Evolutionary conservation across 2,113 vertebrate genomes (phyloP).

Genomic region (Anseranas semipalmata): DNA sequence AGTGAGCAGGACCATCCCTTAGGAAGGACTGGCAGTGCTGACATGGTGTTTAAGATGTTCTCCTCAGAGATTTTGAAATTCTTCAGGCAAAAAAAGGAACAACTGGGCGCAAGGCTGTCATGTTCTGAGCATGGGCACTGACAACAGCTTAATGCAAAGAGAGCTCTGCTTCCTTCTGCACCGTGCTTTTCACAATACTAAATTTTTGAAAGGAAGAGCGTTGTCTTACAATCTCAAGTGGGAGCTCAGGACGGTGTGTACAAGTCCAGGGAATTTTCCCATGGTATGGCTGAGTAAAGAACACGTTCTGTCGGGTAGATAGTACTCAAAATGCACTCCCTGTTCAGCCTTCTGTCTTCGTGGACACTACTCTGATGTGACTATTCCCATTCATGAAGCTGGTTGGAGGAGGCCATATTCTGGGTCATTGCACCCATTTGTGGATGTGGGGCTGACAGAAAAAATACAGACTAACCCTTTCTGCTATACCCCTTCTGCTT

Average conservation of each 20-base stretch:
- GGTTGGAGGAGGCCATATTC: neutral
- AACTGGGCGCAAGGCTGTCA: neutral
- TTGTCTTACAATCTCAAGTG: neutral
- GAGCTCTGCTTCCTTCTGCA: neutral
- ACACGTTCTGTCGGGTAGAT: neutral
- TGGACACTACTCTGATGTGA: neutral
- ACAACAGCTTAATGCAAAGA: neutral
- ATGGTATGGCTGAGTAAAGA: neutral
- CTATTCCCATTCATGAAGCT: neutral
- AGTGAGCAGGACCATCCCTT: neutral
- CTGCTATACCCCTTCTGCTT: neutral
- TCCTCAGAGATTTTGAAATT: neutral
- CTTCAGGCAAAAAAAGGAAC: neutral
- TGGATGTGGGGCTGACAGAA: neutral
- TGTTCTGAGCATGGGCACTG: neutral
- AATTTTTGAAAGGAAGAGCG: neutral
- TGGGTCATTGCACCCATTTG: fast-evolving
- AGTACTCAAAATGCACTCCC: neutral
- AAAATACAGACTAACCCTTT: neutral
- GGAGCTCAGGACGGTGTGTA: neutral
- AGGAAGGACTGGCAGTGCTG: neutral
- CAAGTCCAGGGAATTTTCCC: neutral
- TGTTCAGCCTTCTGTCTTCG: neutral
- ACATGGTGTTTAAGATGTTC: neutral
- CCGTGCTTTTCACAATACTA: neutral